Base-by-base conservation (phyloP, 2,113 vertebrate genomes). In the Sminthopsis crassicaudata region DNA sequence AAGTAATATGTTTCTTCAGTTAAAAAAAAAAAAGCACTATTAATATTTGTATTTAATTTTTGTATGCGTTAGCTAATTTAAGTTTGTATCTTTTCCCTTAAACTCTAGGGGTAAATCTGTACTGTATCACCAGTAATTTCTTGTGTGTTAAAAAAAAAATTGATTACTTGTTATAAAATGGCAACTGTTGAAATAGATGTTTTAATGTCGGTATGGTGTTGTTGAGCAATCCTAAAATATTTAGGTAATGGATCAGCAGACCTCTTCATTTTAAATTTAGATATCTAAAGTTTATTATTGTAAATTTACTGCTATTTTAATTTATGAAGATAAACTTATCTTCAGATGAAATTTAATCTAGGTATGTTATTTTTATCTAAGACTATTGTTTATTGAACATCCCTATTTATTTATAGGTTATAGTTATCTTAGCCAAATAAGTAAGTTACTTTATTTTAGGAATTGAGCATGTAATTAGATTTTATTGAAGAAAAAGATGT, bases 311-410 rank as follows among this genome's bases (percentile, higher is more conserved):
- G 96, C 93, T 0, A 27, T 48, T 94, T 52, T 98, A 95, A 98
- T 57, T 91, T 97, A 67, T 95, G 96, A 94, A 92, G 96, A 96
- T 90, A 90, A 76, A 97, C 97, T 95, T 97, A 94, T 97, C 92
- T 98, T 94, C 57, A 84, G 27, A 94, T 96, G 95, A 95, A 95
- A 92, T 97, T 93, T 97, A 95, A 96, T 97, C 95, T 55, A 95
- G 93, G n/a, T 91, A 48, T 25, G 60, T 93, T 97, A 50, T 89
- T 52, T 97, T 97, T 96, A 76, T 92, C 92, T 94, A 57, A 67
- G 60, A 92, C 53, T 95, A 95, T 91, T 67, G 89, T 54, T n/a
- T 60, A 97, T n/a, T 92, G 53, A 88, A 97, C 94, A 94, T 88
- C 55, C 92, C 8, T 6, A 22, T 96, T 97, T 96, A 55, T 90